Evolutionary conservation across 1,140 invertebrate genomes (phyloP).

Genomic region (Trichomalopsis sarcophagae): DNA sequence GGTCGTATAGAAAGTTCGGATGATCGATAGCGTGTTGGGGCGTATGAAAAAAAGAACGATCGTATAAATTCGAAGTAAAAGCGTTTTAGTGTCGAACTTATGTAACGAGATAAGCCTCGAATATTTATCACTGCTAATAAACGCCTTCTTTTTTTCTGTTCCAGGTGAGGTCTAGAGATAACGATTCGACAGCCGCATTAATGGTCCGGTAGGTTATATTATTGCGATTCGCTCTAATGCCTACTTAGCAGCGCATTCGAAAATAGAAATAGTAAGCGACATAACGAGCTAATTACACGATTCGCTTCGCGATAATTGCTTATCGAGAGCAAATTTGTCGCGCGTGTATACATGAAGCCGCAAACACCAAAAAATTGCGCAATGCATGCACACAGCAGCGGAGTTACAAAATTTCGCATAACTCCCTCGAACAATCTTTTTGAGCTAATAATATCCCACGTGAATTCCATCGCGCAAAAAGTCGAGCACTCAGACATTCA

Average conservation of each 20-base stretch:
- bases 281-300: neutral
- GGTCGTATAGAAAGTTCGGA: neutral
- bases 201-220: too few species aligned
- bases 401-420: neutral
- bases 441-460: too few species aligned
- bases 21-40: neutral
- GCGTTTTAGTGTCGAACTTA: neutral
- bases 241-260: too few species aligned
- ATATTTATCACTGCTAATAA: neutral
- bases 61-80: neutral
- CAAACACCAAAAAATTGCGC: neutral
- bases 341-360: neutral
- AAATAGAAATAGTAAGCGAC: too few species aligned
- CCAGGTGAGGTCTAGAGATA: neutral
- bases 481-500: too few species aligned
- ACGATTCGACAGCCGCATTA: too few species aligned
- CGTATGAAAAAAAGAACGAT: neutral
- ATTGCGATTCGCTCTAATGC: too few species aligned
- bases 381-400: too few species aligned
- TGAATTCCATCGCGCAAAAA: too few species aligned
- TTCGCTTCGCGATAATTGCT: neutral
- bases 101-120: neutral
- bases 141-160: slow-evolving; percentile 7
- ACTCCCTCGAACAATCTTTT: neutral
- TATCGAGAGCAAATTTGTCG: neutral